These are phyloP conservation scores for Petrocephalus schoutedeni DNA, from an alignment of 2,797 vertebrate genomes.

Conservation along the genomic window DNA sequence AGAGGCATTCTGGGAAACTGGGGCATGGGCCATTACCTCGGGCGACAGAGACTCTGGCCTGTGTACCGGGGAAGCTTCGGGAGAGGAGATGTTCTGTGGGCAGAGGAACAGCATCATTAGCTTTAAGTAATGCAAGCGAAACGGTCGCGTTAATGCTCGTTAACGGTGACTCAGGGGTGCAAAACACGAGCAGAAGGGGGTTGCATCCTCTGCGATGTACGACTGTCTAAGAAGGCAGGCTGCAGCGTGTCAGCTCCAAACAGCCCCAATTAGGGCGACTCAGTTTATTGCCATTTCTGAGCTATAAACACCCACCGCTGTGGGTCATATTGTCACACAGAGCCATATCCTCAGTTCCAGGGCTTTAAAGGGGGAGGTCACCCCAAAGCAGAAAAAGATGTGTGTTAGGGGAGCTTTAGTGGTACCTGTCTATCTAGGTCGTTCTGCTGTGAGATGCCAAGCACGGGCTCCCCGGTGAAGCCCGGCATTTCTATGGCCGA, in stretches of 20 bases:
- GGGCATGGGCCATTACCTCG: conserved; percentile 62
- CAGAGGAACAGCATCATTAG: conserved; percentile 24
- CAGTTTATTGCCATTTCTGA: neutral
- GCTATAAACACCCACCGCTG: neutral
- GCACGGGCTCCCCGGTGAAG: no score
- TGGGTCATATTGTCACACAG: neutral
- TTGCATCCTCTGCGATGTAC: no score
- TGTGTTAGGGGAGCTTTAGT: no score
- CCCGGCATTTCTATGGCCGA: no score
- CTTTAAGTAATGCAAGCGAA: neutral
- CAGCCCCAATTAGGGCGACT: neutral
- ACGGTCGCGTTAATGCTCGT: neutral
- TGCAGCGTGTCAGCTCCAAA: neutral
- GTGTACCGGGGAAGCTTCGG: conserved; percentile 85
- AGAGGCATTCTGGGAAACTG: neutral
- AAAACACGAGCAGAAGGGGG: neutral
- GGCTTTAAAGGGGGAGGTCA: neutral
- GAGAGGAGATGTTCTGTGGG: conserved; percentile 92
- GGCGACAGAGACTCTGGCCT: conserved; percentile 88
- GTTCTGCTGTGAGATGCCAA: no score
- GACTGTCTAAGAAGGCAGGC: neutral
- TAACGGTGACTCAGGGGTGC: neutral
- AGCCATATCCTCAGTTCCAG: neutral
- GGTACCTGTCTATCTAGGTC: no score
- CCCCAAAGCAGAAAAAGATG: no score